phyloP scores from a whole-genome alignment of 2,888 invertebrate species.

The Lepidochrysops patricia region DNA sequence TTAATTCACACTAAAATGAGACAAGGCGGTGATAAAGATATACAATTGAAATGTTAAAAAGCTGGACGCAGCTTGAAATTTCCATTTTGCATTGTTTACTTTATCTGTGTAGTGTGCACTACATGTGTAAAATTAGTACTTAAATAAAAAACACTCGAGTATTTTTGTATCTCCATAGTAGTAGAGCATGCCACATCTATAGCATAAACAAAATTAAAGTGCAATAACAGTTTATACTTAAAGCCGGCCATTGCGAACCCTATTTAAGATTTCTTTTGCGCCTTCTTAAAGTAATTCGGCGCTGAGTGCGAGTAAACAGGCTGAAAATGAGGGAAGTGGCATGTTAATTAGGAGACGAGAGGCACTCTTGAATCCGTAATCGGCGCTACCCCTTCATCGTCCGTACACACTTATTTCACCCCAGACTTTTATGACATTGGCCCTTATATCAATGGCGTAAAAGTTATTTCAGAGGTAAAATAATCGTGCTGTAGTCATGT shows the following conservation, averaged over 20 bases:
- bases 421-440: neutral
- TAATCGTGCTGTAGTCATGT: constrained; percentile 28
- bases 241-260: too few relatives aligned
- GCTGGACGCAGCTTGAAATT: too few relatives aligned
- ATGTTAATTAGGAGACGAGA: constrained; percentile 51
- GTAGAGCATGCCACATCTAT: neutral
- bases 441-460: neutral
- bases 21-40: too few relatives aligned
- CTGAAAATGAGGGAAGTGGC: constrained; percentile 40
- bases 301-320: constrained; percentile 49
- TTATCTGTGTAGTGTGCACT: too few relatives aligned
- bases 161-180: too few relatives aligned
- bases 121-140: too few relatives aligned
- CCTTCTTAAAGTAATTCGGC: constrained; percentile 40
- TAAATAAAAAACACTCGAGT: too few relatives aligned
- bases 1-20: too few relatives aligned
- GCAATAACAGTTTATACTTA: too few relatives aligned
- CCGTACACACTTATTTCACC: neutral
- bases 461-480: neutral
- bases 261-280: constrained; percentile 9
- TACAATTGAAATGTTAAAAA: too few relatives aligned
- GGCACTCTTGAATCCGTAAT: constrained; percentile 57
- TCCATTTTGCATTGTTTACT: too few relatives aligned
- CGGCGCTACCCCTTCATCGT: constrained; percentile 40
- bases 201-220: neutral